Base-by-base conservation (phyloP, 2,797 vertebrate genomes). In the Acrossocheilus fasciatus region DNA sequence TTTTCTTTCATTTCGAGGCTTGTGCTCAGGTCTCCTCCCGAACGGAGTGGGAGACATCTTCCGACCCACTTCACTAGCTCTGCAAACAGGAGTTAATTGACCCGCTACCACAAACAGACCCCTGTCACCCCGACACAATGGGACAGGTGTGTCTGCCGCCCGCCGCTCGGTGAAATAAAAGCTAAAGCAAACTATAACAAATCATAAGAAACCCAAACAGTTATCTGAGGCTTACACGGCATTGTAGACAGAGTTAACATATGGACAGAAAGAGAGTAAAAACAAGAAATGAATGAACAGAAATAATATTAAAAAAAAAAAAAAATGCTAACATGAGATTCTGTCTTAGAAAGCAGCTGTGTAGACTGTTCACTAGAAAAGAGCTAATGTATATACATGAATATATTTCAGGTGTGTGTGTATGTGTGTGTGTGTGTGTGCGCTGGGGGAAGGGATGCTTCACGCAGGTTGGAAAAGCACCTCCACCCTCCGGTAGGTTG, bases 61-160 rank as follows among this genome's bases (percentile, higher is more conserved):
- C 57, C 90, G 34, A 87, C 88, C 81, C 90, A 73, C 89, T 87
- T 89, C 76, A 73, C 82, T 89, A 84, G 82, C 88, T 52, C 78
- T 86, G 90, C 89, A 88, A 88, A 90, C 90, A 89, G 89, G 83
- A 87, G 66, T 79, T 89, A 89, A 90, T 85, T 88, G 80, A 72
- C 45, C 36, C 47, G 66, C 86, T 85, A 80, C 75, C 74, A 59
- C 78, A 75, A 77, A 41, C 64, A 83, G 80, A 73, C 64, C 75
- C 7, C 62, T 10, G 69, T 74, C 26, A 57, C 23, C n/a, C 47
- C n/a, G 57, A 68, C 30, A 57, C 76, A 75, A 18, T 17, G 47
- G 66, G 57, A 30, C 76, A 83, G 84, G 68, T 83, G 79, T 80
- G 57, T 69, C 81, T 69, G 39, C 59, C 6, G 34, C 34, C 78